Evolutionary conservation across 2,888 invertebrate species (phyloP).

Genomic region (Amphimallon solstitiale): DNA sequence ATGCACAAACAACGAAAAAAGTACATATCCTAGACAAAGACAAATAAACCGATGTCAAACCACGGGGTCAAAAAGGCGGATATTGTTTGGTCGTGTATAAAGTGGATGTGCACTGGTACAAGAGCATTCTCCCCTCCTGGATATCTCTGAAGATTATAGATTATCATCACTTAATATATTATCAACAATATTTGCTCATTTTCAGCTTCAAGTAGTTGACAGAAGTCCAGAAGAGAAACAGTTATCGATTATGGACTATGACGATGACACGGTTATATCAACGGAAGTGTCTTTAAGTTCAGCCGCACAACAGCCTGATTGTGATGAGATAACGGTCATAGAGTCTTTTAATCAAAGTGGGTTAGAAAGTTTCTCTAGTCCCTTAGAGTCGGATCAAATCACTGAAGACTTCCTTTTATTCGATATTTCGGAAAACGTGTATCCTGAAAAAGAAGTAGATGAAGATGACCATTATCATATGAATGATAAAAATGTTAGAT

Average conservation of each 20-base stretch:
- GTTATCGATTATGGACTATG: slow-evolving; percentile 64
- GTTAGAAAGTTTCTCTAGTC: slow-evolving; percentile 71
- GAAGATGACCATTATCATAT: slow-evolving; percentile 55
- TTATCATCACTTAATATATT: too few relatives aligned
- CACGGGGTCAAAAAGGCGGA: too few relatives aligned
- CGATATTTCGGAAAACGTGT: slow-evolving; percentile 68
- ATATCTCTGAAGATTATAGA: too few relatives aligned
- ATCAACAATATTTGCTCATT: too few relatives aligned
- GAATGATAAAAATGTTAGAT: slow-evolving; percentile 55
- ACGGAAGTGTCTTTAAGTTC: slow-evolving; percentile 70
- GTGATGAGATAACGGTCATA: slow-evolving; percentile 69
- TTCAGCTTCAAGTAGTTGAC: slow-evolving; percentile 43
- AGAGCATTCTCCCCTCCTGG: too few relatives aligned
- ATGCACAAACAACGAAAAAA: too few relatives aligned
- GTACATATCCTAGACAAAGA: too few relatives aligned
- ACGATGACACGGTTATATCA: slow-evolving; percentile 68
- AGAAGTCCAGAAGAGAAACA: slow-evolving; percentile 50
- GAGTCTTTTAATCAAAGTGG: slow-evolving; percentile 67
- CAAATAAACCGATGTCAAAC: too few relatives aligned
- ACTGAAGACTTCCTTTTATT: slow-evolving; percentile 73
- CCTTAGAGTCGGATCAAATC: slow-evolving; percentile 68
- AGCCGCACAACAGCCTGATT: slow-evolving; percentile 68
- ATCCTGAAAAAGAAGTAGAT: slow-evolving; percentile 65
- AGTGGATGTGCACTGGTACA: too few relatives aligned
- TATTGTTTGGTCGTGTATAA: too few relatives aligned